Conservation (phyloP, 2,888 invertebrate genomes). For the Polyommatus icarus region DNA sequence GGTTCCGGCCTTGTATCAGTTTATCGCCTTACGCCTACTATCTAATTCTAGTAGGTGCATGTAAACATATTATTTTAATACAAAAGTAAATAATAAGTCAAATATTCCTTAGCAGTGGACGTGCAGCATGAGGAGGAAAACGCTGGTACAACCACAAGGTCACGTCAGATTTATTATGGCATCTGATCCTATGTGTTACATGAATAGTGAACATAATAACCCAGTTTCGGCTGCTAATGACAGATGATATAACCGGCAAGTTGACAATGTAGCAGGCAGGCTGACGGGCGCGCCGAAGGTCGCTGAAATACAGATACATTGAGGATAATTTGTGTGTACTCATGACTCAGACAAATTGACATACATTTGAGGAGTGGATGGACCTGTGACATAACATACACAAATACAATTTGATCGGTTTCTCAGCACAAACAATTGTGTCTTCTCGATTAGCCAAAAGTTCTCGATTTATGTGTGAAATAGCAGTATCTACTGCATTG, state of each 20-base stretch:
- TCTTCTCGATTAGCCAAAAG: no score
- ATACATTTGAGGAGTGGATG: not conserved
- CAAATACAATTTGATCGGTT: no score
- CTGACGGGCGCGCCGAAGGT: conserved; percentile 14
- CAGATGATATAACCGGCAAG: not conserved
- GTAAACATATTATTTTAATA: no score
- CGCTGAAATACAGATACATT: conserved; percentile 20
- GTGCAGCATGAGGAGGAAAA: not conserved
- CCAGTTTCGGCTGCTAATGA: not conserved
- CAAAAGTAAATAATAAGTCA: no score
- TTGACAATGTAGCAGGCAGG: not conserved
- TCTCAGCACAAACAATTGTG: no score
- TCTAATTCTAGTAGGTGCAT: no score
- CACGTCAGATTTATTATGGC: not conserved
- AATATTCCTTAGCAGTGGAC: not conserved
- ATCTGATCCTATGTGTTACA: not conserved
- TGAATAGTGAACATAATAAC: conserved; percentile 7
- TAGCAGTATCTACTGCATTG: no score
- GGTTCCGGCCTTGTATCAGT: no score
- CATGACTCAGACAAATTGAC: conserved; percentile 4
- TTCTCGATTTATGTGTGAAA: no score
- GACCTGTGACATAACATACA: no score
- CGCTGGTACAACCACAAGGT: not conserved
- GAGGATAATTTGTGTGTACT: not conserved
- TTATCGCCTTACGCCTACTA: no score